A percentile compares a stretch with the other conserved stretches of the same genome.
Conservation (phyloP, 35 echinoderm and acorn worm species). For the Amphiura filiformis region DNA sequence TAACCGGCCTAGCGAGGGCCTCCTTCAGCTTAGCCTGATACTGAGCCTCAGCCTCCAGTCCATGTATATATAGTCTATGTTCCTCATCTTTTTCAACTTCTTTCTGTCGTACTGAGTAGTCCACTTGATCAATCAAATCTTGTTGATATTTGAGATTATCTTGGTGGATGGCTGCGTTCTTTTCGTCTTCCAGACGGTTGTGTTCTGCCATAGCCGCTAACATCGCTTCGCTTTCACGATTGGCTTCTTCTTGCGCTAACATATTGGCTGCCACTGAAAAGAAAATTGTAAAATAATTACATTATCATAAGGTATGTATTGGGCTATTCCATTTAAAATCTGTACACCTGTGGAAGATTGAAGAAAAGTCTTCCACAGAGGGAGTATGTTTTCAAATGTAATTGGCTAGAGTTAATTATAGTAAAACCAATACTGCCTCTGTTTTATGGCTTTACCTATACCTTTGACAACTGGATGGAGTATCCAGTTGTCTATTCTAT, state of each 20-base stretch:
- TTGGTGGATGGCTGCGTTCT: slow-evolving; percentile 16
- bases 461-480: too few species aligned
- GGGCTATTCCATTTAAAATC: too few species aligned
- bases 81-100: slow-evolving; percentile 88
- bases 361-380: too few species aligned
- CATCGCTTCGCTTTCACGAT: slow-evolving; percentile 76
- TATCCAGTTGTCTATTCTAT: too few species aligned
- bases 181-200: slow-evolving; percentile 87
- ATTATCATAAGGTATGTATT: too few species aligned
- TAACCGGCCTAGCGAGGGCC: slow-evolving; percentile 87
- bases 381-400: too few species aligned
- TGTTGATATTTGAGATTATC: slow-evolving; percentile 76
- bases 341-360: too few species aligned
- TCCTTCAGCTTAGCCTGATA: slow-evolving; percentile 99
- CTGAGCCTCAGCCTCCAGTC: slow-evolving; percentile 85
- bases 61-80: slow-evolving; percentile 81
- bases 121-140: slow-evolving; percentile 70
- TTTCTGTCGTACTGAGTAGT: slow-evolving; percentile 57
- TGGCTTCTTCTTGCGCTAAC: slow-evolving; percentile 53
- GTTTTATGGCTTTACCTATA: too few species aligned
- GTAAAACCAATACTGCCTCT: too few species aligned
- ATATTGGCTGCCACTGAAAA: slow-evolving; percentile 78
- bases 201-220: slow-evolving; percentile 92
- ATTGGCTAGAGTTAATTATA: too few species aligned
- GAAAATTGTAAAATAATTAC: background rate